A percentile compares a stretch with the other conserved stretches of the same genome.
Conservation (phyloP, 2,888 invertebrate genomes). For the Capitulum mitella region DNA sequence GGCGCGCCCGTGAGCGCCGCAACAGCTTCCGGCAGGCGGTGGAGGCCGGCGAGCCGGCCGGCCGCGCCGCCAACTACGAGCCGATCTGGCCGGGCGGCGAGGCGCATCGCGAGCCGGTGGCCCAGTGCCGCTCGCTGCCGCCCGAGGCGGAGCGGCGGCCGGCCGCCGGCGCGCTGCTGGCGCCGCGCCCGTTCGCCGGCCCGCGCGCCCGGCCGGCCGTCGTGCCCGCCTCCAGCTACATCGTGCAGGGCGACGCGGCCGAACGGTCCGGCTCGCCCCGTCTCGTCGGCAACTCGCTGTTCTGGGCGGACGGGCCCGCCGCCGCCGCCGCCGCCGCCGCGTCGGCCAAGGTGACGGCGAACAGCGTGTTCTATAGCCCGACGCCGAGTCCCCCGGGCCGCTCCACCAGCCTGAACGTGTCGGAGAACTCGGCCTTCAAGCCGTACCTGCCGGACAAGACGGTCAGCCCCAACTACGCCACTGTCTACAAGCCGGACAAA, state of each 20-base stretch:
- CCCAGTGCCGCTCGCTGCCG: not conserved
- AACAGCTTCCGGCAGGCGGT: slow-evolving; percentile 31
- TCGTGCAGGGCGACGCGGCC: not conserved
- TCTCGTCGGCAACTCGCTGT: slow-evolving; percentile 11
- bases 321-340: not conserved
- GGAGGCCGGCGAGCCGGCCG: not conserved
- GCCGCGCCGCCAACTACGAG: not conserved
- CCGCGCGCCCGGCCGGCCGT: not conserved
- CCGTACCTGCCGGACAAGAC: slow-evolving; percentile 8
- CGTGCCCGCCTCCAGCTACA: not conserved
- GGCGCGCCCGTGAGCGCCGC: slow-evolving; percentile 26
- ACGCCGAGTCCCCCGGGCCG: slow-evolving; percentile 6
- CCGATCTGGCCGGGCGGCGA: not conserved
- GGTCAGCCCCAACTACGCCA: slow-evolving; percentile 4
- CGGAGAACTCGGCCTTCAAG: slow-evolving; percentile 17
- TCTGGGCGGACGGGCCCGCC: not conserved
- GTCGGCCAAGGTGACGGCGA: not conserved
- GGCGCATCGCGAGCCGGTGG: not conserved
- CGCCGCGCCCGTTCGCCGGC: not conserved
- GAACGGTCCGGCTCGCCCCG: not conserved
- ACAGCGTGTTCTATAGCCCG: slow-evolving; percentile 22
- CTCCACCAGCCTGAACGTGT: slow-evolving; percentile 15
- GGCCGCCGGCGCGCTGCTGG: not conserved
- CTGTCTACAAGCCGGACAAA: not conserved
- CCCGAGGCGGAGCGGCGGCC: not conserved